Base-by-base conservation (phyloP, 2,888 invertebrate species). In the Heliconius cydno region DNA sequence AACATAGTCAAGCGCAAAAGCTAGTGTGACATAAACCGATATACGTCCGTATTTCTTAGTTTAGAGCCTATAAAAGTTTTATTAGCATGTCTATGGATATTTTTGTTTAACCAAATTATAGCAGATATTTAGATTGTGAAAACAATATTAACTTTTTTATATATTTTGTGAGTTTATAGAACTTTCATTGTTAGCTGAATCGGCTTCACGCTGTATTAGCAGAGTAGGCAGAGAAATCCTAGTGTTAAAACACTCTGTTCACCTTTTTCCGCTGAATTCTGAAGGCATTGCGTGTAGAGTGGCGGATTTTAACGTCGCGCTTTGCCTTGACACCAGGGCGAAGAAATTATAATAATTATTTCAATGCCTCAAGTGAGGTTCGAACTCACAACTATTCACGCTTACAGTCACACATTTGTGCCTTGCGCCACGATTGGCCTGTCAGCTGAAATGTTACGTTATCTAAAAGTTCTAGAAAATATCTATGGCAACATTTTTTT, bases 51-150 rank as follows among this genome's bases (percentile, higher is more conserved):
- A 65, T 75, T 75, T 63, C 41, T 75, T 65, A 60, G 25, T 75
- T 75, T 65, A 75, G 41, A 65, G 75, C 65, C 75, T 28, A 75
- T 75, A 75, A 75, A 75, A 25, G 0, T 65, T 75, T 75, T 65
- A 65, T 65, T 72, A 22, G 19, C 65, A 12, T 41, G 15, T 41
- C 28, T 28, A 15, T 75, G 6, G 28, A 38, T 75, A 74, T 75
- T 65, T 75, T 65, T 65, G 75, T 75, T 63, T 74, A 25, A 74
- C 74, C 74, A 74, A 74, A 74, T 74, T 63, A 34, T 57, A 73
- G 46, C 52, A 28, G 63, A 63, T 63, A 74, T 74, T 74, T 74
- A 63, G 74, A 74, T 74, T 74, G 74, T 74, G 38, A 22, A 74
- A 74, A 74, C 74, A 74, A 74, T 25, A 63, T 74, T 63, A 38